phyloP scores from a whole-genome alignment of 2,113 vertebrate genomes.

The Phycodurus eques region DNA sequence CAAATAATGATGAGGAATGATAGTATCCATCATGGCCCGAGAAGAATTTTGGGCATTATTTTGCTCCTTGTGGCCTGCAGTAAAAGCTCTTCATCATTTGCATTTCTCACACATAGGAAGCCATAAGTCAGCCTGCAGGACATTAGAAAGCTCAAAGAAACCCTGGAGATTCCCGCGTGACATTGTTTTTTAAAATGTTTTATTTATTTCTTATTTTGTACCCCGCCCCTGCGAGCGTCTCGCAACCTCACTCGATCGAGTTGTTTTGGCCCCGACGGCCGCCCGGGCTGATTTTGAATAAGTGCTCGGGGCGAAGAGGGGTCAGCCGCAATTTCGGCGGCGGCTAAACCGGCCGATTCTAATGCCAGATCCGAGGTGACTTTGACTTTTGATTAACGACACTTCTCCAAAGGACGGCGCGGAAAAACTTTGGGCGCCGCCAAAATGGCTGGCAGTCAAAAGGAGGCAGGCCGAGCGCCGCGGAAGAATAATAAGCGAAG shows the following conservation, averaged over 20 bases:
- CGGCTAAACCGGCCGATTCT: neutral
- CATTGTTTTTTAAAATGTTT: neutral
- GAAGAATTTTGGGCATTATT: neutral
- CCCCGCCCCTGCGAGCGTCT: neutral
- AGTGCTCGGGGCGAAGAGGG: conserved; percentile 4
- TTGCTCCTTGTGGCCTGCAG: neutral
- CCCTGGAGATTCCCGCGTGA: neutral
- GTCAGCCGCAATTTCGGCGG: conserved; percentile 5
- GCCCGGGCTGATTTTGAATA: conserved; percentile 8
- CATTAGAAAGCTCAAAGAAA: neutral
- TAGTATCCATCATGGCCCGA: too few species aligned
- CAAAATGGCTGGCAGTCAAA: conserved; percentile 4
- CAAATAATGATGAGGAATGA: too few species aligned
- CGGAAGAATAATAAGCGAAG: conserved; percentile 3
- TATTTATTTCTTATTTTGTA: neutral
- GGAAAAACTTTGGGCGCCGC: neutral
- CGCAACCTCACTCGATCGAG: conserved; percentile 2
- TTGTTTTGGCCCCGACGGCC: conserved; percentile 10
- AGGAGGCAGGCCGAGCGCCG: neutral
- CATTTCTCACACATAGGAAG: neutral
- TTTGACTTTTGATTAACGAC: conserved; percentile 16
- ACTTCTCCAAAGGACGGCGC: conserved; percentile 4
- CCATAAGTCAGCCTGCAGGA: neutral
- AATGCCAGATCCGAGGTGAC: conserved; percentile 12
- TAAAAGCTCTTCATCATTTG: neutral